Conservation (phyloP, 2,888 invertebrate genomes). For the Tenthredo livida region DNA sequence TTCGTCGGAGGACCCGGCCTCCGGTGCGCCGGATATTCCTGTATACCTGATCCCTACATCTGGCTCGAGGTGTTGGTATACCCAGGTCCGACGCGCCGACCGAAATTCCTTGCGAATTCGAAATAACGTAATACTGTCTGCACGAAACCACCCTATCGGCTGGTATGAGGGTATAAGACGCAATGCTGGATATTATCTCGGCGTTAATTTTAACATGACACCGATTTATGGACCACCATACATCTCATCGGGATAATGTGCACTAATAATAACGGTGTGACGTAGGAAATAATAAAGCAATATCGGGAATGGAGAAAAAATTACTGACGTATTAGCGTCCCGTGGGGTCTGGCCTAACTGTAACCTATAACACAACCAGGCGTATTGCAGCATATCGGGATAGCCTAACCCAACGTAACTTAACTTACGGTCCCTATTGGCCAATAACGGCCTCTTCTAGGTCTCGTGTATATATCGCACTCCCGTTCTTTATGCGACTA, state of each 20-base stretch:
- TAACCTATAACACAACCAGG: constrained; percentile 22
- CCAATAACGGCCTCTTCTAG: constrained; percentile 74
- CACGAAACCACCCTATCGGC: neutral
- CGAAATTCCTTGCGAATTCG: constrained; percentile 38
- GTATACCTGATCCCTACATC: constrained; percentile 40
- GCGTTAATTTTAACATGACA: neutral
- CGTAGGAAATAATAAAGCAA: constrained; percentile 69
- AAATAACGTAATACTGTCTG: neutral
- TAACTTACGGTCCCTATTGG: constrained; percentile 75
- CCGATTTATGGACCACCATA: constrained; percentile 12
- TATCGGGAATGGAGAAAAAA: constrained; percentile 70
- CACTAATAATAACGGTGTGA: neutral
- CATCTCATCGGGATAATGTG: neutral
- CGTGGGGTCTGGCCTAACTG: constrained; percentile 51
- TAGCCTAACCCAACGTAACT: constrained; percentile 57
- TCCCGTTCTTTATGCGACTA: constrained; percentile 74
- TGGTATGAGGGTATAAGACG: neutral
- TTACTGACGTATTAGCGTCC: constrained; percentile 66
- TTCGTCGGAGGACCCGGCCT: neutral
- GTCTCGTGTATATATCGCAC: constrained; percentile 67
- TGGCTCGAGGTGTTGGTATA: constrained; percentile 9
- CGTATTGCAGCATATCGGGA: constrained; percentile 51
- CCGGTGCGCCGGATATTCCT: constrained; percentile 21
- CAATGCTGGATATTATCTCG: neutral
- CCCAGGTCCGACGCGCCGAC: neutral